phyloP scores from a whole-genome alignment of 2,797 vertebrate species.

The Picus viridis region DNA sequence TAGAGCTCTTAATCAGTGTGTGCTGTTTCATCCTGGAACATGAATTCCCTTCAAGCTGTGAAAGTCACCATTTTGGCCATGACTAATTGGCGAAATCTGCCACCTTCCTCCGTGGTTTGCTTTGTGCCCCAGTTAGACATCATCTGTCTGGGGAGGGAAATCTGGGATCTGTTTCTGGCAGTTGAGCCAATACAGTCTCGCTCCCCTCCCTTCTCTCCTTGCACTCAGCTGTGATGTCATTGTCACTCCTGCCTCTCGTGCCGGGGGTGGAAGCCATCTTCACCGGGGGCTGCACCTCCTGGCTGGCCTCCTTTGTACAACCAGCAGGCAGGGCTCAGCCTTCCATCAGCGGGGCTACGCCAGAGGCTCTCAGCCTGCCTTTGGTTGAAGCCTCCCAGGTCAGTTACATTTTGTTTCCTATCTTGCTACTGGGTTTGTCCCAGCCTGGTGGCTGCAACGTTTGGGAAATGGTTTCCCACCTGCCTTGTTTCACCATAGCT shows the following conservation, averaged over 20 bases:
- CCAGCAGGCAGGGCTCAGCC: fast-evolving
- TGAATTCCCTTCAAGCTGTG: slow-evolving; percentile 57
- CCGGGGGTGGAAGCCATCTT: background rate
- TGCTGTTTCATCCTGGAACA: slow-evolving; percentile 53
- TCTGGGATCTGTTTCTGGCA: background rate
- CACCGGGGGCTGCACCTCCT: background rate
- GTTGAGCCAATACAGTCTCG: background rate
- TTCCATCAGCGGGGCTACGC: background rate
- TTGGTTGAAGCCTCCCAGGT: background rate
- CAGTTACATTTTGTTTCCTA: background rate
- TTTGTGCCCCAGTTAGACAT: slow-evolving; percentile 33
- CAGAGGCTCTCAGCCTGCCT: background rate
- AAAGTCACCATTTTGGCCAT: slow-evolving; percentile 68
- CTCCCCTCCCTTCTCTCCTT: background rate
- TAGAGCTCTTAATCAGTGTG: slow-evolving; percentile 58
- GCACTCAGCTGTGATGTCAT: background rate
- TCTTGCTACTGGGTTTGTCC: background rate
- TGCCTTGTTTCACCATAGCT: slow-evolving; percentile 23
- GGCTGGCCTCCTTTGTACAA: background rate
- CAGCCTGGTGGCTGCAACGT: slow-evolving; percentile 3
- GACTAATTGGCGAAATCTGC: slow-evolving; percentile 64
- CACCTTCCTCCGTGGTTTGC: slow-evolving; percentile 38
- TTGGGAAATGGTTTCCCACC: slow-evolving; percentile 45
- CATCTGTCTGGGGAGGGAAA: slow-evolving; percentile 5
- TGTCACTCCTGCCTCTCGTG: background rate